Evolutionary conservation across 2,888 invertebrate species (phyloP), one percentile per base, ranked within the genome.

Genomic region (Eurytoma californica): DNA sequence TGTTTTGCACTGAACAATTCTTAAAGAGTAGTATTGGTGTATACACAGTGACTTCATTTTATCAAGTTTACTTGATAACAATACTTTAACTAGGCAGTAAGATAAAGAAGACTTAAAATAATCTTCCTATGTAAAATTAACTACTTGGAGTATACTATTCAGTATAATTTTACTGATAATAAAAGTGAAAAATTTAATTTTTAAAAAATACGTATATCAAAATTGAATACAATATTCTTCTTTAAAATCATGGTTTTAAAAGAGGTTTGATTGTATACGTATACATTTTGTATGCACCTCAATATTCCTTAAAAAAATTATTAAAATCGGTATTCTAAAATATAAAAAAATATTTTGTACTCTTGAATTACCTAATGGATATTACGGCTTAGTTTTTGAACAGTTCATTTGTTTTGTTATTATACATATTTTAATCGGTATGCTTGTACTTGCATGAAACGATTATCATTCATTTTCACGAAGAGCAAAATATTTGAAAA

Each of bases 351-450:
- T 63, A 57, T 63, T 80, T 80, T 80, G 80, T 80, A 39, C 80
- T 80, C 67, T 80, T 76, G 55, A 57, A 1, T 75, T 80, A 67
- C 72, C 72, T 63, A 63, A 47, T 63, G 63, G 72, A 80, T 76
- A 72, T 72, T 5, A 39, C 9, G 9, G 39, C 9, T 67, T 67
- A 20, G 13, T 47, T 63, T 76, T 60, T 55, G 4, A 75, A 72
- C 57, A 47, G 66, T 61, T 61, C 60, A 16, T 68, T 68, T 68
- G 14, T 39, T 65, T 66, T 39, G 20, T 47, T 53, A 3, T 67
- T 58, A 47, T 24, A 49, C 14, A 55, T 61, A 63, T 30, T 20
- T 39, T 5, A 73, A 14, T 12, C 28, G 58, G 51, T 49, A 51
- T 65, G 47, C 9, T 70, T 67, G 58, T 67, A 72, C 12, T 67